phyloP scores from a whole-genome alignment of 2,888 invertebrate species.

The Dioctria rufipes region DNA sequence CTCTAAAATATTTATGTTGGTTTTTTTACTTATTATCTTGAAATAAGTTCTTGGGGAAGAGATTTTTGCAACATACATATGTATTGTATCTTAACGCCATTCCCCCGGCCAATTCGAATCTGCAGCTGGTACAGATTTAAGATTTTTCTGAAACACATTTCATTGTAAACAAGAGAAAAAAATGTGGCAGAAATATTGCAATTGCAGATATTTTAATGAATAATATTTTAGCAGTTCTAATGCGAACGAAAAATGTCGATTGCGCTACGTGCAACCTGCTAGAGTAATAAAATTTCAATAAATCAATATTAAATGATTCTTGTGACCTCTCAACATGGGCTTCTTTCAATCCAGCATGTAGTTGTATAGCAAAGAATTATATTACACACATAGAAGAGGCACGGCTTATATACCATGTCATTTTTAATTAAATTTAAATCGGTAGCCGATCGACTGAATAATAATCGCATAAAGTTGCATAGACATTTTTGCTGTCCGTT shows the following conservation, averaged over 20 bases:
- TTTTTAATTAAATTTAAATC: slow-evolving; percentile 48
- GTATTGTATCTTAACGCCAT: no score
- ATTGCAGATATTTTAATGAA: no score
- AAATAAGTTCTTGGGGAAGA: no score
- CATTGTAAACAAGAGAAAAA: no score
- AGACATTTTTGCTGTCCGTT: slow-evolving; percentile 28
- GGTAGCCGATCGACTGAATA: slow-evolving; percentile 42
- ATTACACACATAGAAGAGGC: not conserved
- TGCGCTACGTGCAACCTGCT: slow-evolving; percentile 5
- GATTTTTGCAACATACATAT: no score
- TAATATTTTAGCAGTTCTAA: no score
- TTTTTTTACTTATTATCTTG: no score
- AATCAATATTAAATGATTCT: slow-evolving; percentile 16
- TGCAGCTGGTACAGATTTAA: no score
- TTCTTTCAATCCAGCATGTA: not conserved
- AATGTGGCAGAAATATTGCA: no score
- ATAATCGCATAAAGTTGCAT: slow-evolving; percentile 42
- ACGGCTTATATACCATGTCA: slow-evolving; percentile 23
- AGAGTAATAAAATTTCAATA: not conserved
- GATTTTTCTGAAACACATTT: no score
- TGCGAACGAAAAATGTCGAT: not conserved
- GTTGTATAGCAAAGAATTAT: not conserved
- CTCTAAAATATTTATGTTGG: no score
- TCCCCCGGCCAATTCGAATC: no score
- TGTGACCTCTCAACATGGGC: not conserved